A percentile compares a stretch with the other conserved stretches of the same genome.
These are phyloP conservation scores for Colaptes auratus DNA, from an alignment of 2,113 vertebrate species.

Conservation along the genomic window DNA sequence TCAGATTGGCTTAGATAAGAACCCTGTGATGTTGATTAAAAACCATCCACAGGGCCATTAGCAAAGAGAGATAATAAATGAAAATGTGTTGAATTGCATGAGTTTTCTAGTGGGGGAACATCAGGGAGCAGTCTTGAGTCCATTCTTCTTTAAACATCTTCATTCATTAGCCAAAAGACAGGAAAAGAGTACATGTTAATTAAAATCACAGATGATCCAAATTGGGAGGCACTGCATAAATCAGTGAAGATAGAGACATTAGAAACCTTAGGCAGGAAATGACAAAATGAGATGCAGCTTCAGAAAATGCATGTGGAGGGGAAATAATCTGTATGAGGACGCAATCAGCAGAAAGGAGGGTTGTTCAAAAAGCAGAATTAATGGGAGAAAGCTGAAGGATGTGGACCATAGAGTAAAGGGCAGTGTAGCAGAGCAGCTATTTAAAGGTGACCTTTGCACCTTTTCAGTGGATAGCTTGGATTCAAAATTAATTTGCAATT, in stretches of 20 bases:
- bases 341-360: not conserved
- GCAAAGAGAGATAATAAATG: constrained; percentile 49
- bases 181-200: constrained; percentile 43
- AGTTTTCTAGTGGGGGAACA: constrained; percentile 29
- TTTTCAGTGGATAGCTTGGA: not conserved
- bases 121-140: constrained; percentile 37
- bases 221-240: constrained; percentile 42
- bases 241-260: constrained; percentile 31
- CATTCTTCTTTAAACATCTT: constrained; percentile 52
- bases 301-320: not conserved
- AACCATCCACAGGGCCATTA: constrained; percentile 35
- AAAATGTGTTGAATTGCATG: not conserved
- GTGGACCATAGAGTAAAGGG: not conserved
- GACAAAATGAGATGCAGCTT: constrained; percentile 44
- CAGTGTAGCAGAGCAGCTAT: not conserved
- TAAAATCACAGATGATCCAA: constrained; percentile 65
- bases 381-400: not conserved
- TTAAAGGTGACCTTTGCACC: constrained; percentile 32
- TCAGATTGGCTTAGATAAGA: constrained; percentile 56
- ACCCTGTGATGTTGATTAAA: constrained; percentile 56
- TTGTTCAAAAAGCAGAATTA: constrained; percentile 16
- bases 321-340: not conserved
- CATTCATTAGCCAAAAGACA: constrained; percentile 57
- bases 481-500: constrained; percentile 22
- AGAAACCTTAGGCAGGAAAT: constrained; percentile 47